These are phyloP conservation scores for Apotomis turbidana DNA, from an alignment of 2,888 invertebrate genomes.

Conservation along the genomic window DNA sequence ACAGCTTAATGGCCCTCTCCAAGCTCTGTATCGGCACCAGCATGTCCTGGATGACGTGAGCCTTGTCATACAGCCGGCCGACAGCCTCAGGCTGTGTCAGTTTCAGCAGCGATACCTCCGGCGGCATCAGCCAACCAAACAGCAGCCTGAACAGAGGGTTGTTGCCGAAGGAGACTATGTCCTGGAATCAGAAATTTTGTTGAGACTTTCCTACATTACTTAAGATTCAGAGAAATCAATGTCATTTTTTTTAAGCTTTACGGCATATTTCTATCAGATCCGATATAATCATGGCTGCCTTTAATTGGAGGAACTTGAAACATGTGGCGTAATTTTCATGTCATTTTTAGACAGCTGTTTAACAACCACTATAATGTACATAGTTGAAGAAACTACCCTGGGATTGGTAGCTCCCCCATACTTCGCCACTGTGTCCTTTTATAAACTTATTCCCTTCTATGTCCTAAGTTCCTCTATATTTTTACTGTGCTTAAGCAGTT, in stretches of 20 bases:
- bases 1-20: slow-evolving; percentile 84
- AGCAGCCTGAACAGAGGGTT: slow-evolving; percentile 87
- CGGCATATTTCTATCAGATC: too few species aligned
- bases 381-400: too few species aligned
- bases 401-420: too few species aligned
- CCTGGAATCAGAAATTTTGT: slow-evolving; percentile 69
- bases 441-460: too few species aligned
- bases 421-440: too few species aligned
- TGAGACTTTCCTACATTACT: background rate
- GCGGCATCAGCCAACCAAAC: slow-evolving; percentile 92
- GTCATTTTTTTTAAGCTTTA: background rate
- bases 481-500: too few species aligned
- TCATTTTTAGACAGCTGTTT: too few species aligned
- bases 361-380: too few species aligned
- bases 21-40: slow-evolving; percentile 87
- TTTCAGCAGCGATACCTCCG: slow-evolving; percentile 91
- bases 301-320: too few species aligned
- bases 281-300: too few species aligned
- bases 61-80: slow-evolving; percentile 88
- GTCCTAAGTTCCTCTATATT: too few species aligned
- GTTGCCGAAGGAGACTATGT: slow-evolving; percentile 93
- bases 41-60: slow-evolving; percentile 93
- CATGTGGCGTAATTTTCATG: too few species aligned
- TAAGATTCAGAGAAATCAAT: background rate
- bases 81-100: slow-evolving; percentile 89